Evolutionary conservation across 2,888 invertebrate species (phyloP), one percentile per base, ranked within the genome.

Genomic region (Hypomecis atomaria): DNA sequence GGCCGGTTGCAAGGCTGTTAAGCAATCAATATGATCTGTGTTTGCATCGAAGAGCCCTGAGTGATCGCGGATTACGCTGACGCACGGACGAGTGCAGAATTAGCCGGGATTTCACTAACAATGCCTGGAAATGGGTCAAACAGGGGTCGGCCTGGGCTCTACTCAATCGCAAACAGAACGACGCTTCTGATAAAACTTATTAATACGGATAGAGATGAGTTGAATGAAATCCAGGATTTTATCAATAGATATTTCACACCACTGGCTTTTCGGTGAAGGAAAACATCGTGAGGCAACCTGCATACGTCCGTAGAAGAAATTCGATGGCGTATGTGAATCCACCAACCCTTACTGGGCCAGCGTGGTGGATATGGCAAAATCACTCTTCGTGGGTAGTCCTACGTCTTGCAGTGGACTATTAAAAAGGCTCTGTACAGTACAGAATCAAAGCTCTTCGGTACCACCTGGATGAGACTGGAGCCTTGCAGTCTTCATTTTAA

Each of bases 121-220:
- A 66, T 65, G 63, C 64, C 36, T 67, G 65, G 70, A 81, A 78
- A 74, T 81, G 78, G 79, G 81, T 79, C 79, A 74, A 69, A 71
- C 70, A 71, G 71, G 75, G 77, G 67, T 70, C 73, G 74, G 68
- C 71, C 71, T 56, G 53, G 64, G 33, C 50, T 55, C 47, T 34
- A 34, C 43, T 59, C 61, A 61, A 65, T 71, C 65, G 55, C 59
- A 63, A 73, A 72, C 74, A 71, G 71, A 72, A 68, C 71, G 66
- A 72, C 62, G 66, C 63, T 66, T 63, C 66, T 43, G 62, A 66
- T 71, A 62, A 23, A 23, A 66, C 59, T 62, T 50, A 53, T 55
- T 50, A 36, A 55, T 64, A 52, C 45, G 38, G 50, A 38, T 59
- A 34, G 61, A 49, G 50, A n/a, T 13, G 6, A 45, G 23, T 7